Evolutionary conservation across 2,113 vertebrate species (phyloP), one percentile per base, ranked within the genome.

Genomic region (Rynchops niger): DNA sequence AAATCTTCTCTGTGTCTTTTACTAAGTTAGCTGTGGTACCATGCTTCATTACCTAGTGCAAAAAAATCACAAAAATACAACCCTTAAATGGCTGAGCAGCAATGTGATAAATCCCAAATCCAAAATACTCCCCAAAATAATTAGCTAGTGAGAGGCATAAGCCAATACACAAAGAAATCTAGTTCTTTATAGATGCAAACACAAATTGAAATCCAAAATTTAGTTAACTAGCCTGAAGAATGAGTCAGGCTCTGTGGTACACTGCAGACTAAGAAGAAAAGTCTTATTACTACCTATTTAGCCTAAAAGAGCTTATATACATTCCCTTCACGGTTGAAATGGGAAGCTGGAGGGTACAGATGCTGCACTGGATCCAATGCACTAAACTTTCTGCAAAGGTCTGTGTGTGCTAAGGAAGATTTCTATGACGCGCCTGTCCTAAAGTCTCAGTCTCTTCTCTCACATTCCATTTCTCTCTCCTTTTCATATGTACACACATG

Each of bases 41-140:
- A 38, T 49, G 32, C 58, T 83, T 95, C 52, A 86, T 94, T 88
- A 93, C 55, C 23, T 34, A 67, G 27, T 43, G 47, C 5, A 65
- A 80, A 91, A 86, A 86, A 82, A 79, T 29, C 32, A 70, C 32
- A 62, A 88, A 92, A 92, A 92, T 22, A 58, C 38, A 73, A 15
- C n/a, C 21, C 34, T 93, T 59, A 88, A 73, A 38, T 3, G 23
- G 18, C 77, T 50, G 2, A 79, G 34, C 25, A 82, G 52, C 72
- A 86, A 77, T 88, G 82, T 88, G 12, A 42, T 29, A 93, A 92
- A 67, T 86, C 85, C 55, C 88, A 95, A 88, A 88, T 69, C 49
- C 62, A n/a, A 85, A 92, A 80, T 90, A 53, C 30, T 58, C 72
- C 29, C 45, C 23, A 10, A 62, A 96, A 88, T 89, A 82, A 83